Conservation (phyloP, 64 coral and sea anemone species). For the Actinia equina region DNA sequence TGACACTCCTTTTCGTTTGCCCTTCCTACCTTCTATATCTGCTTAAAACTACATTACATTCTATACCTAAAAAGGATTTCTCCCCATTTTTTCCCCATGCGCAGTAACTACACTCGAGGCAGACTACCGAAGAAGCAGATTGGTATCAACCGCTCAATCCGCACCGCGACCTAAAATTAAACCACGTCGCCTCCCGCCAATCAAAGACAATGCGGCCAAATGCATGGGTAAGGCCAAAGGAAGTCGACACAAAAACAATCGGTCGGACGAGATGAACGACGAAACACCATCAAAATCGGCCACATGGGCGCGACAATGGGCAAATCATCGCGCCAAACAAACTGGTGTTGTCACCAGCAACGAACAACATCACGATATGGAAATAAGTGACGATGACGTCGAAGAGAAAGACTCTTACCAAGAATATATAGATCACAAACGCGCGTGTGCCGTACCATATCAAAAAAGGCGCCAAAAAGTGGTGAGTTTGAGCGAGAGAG, state of each 20-base stretch:
- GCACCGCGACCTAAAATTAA: conserved; percentile 9
- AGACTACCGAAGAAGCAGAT: conserved; percentile 3
- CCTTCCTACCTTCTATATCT: no score
- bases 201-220: conserved; percentile 31
- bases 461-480: conserved; percentile 42
- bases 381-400: not conserved
- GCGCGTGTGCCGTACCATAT: not conserved
- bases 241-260: conserved; percentile 16
- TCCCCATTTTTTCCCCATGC: not conserved
- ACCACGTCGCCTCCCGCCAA: conserved; percentile 33
- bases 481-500: conserved; percentile 69
- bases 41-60: not conserved
- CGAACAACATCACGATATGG: not conserved
- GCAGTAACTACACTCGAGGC: conserved; percentile 70
- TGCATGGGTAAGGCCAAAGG: not conserved
- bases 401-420: not conserved
- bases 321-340: conserved; percentile 59
- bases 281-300: not conserved
- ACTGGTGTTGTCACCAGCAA: not conserved
- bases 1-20: not conserved
- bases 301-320: conserved; percentile 79
- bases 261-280: not conserved
- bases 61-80: not conserved
- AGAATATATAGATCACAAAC: conserved; percentile 16
- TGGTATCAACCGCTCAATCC: conserved; percentile 21